Conservation (phyloP, 2,797 vertebrate genomes). For the Gallirallus australis region DNA sequence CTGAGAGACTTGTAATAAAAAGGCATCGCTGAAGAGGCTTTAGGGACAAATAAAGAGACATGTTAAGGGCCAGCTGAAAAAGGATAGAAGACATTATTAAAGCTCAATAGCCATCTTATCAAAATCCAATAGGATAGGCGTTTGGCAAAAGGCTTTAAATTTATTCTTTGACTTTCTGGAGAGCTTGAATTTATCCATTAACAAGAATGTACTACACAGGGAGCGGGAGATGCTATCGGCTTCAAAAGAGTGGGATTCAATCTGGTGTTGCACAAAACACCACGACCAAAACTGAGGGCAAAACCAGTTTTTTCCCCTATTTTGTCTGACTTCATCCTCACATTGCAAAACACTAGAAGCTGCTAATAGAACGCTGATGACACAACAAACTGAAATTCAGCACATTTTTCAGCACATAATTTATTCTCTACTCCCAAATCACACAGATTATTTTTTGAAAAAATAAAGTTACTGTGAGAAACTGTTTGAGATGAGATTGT, state of each 20-base stretch:
- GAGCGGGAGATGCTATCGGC: constrained; percentile 82
- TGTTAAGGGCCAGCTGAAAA: constrained; percentile 86
- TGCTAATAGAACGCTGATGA: neutral
- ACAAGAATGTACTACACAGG: constrained; percentile 78
- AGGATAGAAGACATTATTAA: constrained; percentile 90
- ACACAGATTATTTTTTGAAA: neutral
- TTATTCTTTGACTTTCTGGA: constrained; percentile 82
- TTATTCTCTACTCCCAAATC: neutral
- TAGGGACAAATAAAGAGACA: constrained; percentile 87
- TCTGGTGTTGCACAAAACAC: constrained; percentile 71
- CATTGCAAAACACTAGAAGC: neutral
- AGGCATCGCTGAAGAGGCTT: constrained; percentile 85
- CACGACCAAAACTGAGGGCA: neutral
- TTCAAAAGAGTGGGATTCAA: constrained; percentile 82
- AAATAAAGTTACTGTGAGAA: neutral
- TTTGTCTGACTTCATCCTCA: constrained; percentile 29
- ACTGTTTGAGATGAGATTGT: neutral
- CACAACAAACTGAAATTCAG: neutral
- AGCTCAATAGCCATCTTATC: constrained; percentile 91
- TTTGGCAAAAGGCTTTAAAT: constrained; percentile 83
- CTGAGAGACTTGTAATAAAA: constrained; percentile 84
- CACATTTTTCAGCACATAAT: neutral
- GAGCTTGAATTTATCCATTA: constrained; percentile 82
- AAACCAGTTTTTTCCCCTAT: neutral
- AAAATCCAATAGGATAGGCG: constrained; percentile 87